phyloP scores from a whole-genome alignment of 2,113 vertebrate genomes.

The Sinocyclocheilus anshuiensis region DNA sequence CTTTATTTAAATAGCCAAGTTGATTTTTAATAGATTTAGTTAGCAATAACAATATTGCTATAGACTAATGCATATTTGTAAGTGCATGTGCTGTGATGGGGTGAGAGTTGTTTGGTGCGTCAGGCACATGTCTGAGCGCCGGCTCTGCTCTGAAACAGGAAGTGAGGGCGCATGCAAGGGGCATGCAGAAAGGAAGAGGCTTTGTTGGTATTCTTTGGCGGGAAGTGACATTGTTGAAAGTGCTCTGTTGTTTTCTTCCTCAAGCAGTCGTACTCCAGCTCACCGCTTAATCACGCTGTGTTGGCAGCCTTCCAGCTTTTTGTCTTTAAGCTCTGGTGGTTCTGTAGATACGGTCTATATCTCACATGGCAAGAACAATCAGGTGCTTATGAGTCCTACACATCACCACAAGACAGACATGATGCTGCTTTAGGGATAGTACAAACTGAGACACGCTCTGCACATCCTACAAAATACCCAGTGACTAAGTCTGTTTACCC shows the following conservation, averaged over 20 bases:
- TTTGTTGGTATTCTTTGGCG: slow-evolving; percentile 73
- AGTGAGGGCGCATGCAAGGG: slow-evolving; percentile 74
- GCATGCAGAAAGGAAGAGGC: slow-evolving; percentile 72
- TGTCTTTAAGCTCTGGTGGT: slow-evolving; percentile 69
- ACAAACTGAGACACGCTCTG: background rate
- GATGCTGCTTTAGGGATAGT: background rate
- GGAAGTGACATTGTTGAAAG: slow-evolving; percentile 78
- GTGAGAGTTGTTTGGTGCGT: slow-evolving; percentile 48
- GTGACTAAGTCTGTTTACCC: slow-evolving; percentile 22
- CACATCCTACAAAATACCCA: background rate
- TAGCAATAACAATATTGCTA: background rate
- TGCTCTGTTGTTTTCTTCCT: slow-evolving; percentile 64
- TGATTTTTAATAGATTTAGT: background rate
- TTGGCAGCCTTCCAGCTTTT: slow-evolving; percentile 69
- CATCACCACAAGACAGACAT: slow-evolving; percentile 24
- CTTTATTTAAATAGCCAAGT: background rate
- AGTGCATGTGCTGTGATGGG: slow-evolving; percentile 44
- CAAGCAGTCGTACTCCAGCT: slow-evolving; percentile 68
- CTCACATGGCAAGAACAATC: slow-evolving; percentile 71
- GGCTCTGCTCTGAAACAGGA: slow-evolving; percentile 65
- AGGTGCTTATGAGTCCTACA: slow-evolving; percentile 57
- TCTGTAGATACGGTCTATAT: slow-evolving; percentile 64
- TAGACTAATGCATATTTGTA: slow-evolving; percentile 24
- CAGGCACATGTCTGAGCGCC: slow-evolving; percentile 70
- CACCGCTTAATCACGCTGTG: slow-evolving; percentile 67